Evolutionary conservation across 2,113 vertebrate genomes (phyloP), one percentile per base, ranked within the genome.

Genomic region (Oostethus manadensis): DNA sequence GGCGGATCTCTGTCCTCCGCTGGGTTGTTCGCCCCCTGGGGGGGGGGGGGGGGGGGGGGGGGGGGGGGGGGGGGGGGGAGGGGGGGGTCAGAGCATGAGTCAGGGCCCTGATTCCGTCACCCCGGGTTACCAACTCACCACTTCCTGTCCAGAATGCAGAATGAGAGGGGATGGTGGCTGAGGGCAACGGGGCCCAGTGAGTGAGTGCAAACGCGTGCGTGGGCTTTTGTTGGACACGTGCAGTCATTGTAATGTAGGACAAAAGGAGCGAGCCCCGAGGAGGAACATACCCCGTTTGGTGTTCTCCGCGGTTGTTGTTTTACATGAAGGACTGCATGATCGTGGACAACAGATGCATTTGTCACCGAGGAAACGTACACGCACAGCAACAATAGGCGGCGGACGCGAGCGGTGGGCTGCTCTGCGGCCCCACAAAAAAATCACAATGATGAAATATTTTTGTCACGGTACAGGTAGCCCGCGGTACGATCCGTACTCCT

Each of bases 31-130:
- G 77, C 57, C 62, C 65, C 80, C 70, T 64, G 58, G 80, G 64
- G n/a, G n/a, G n/a, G n/a, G n/a, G n/a, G n/a, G n/a, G n/a, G n/a
- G n/a, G n/a, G n/a, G n/a, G n/a, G n/a, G n/a, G n/a, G n/a, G n/a
- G n/a, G n/a, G n/a, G n/a, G n/a, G n/a, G n/a, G n/a, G n/a, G n/a
- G n/a, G n/a, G n/a, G n/a, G n/a, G n/a, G n/a, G n/a, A n/a, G n/a
- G n/a, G n/a, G n/a, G n/a, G 80, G 83, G 81, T 83, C 77, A 74
- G 64, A 73, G 66, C 4, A 57, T 88, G 84, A 88, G 83, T 86
- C 84, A 88, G 78, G 85, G 77, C 67, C 80, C 86, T 84, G 78
- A 85, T 83, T 88, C 86, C 75, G 74, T 86, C 83, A 80, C 83
- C 84, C 70, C 70, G 55, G 80, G 83, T 86, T 85, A 88, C 78